Percentiles rank a stretch among this genome's conserved stretches.
These are phyloP conservation scores for Caenorhabditis brenneri DNA, from an alignment of 1,140 invertebrate genomes.

Conservation along the genomic window DNA sequence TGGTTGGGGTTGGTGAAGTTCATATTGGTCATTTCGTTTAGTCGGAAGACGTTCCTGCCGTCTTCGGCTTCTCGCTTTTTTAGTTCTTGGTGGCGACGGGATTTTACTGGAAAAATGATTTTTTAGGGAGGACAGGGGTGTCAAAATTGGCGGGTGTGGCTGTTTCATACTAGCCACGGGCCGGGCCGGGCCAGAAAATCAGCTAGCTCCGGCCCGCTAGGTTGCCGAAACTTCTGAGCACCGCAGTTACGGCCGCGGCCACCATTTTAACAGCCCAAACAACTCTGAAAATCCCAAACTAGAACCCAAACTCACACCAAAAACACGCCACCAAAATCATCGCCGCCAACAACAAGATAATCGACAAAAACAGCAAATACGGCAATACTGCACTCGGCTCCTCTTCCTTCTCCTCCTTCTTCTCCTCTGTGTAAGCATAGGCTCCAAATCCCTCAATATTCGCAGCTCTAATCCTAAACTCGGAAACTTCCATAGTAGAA, in stretches of 20 bases:
- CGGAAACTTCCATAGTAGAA: conserved; percentile 41
- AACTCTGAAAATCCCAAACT: neutral
- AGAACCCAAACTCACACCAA: conserved; percentile 2
- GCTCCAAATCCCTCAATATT: conserved; percentile 69
- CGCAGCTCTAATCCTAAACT: conserved; percentile 67
- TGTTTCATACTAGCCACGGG: too few species aligned
- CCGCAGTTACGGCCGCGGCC: too few species aligned
- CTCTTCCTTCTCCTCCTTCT: conserved; percentile 25
- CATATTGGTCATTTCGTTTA: neutral
- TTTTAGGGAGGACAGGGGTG: neutral
- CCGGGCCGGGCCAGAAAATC: too few species aligned
- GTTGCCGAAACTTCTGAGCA: too few species aligned
- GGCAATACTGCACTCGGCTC: conserved; percentile 15
- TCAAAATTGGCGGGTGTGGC: too few species aligned
- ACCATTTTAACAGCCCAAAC: too few species aligned
- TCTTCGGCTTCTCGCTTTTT: conserved; percentile 8
- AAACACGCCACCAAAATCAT: conserved; percentile 28
- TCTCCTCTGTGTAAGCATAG: conserved; percentile 60
- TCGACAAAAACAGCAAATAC: conserved; percentile 24
- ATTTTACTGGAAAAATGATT: neutral
- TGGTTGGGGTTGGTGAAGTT: neutral
- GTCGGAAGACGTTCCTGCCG: neutral
- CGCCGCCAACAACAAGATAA: conserved; percentile 4
- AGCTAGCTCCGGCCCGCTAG: too few species aligned
- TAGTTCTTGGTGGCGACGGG: conserved; percentile 9